Percentiles rank a stretch among this genome's conserved stretches.
Evolutionary conservation across 92 coral and sea anemone species (phyloP).

Genomic region (Isaurus tuberculatus): DNA sequence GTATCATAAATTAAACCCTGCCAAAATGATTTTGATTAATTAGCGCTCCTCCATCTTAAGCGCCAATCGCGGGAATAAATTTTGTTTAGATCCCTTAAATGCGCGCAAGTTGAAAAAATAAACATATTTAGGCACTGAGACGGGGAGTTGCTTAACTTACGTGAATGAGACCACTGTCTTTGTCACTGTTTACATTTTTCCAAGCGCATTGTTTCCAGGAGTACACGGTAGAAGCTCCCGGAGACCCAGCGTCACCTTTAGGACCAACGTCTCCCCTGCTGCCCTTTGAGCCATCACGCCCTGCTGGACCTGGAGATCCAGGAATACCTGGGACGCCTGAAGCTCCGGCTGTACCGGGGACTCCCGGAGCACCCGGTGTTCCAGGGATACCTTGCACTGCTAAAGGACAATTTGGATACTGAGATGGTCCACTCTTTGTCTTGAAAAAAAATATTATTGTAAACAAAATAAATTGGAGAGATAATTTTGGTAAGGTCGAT

Average conservation of each 20-base stretch:
- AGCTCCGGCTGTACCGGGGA: constrained; percentile 45
- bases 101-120: too few relatives aligned
- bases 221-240: not conserved
- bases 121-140: too few relatives aligned
- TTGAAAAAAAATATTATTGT: not conserved
- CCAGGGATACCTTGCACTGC: constrained; percentile 38
- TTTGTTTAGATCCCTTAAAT: too few relatives aligned
- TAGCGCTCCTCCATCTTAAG: too few relatives aligned
- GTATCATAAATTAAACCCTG: too few relatives aligned
- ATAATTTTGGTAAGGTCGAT: too few relatives aligned
- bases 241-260: not conserved
- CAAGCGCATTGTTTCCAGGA: constrained; percentile 65
- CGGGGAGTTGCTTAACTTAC: constrained; percentile 16
- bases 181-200: constrained; percentile 51
- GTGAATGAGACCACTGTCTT: constrained; percentile 48
- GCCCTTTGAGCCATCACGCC: constrained; percentile 19
- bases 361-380: constrained; percentile 37
- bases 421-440: not conserved
- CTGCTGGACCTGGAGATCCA: constrained; percentile 29
- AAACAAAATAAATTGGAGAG: too few relatives aligned
- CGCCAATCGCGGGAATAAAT: too few relatives aligned
- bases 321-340: constrained; percentile 46
- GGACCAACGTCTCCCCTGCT: not conserved
- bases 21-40: too few relatives aligned
- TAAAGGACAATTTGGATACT: constrained; percentile 7